Conservation (phyloP, 2,888 invertebrate species). For the Drosophila cognata region DNA sequence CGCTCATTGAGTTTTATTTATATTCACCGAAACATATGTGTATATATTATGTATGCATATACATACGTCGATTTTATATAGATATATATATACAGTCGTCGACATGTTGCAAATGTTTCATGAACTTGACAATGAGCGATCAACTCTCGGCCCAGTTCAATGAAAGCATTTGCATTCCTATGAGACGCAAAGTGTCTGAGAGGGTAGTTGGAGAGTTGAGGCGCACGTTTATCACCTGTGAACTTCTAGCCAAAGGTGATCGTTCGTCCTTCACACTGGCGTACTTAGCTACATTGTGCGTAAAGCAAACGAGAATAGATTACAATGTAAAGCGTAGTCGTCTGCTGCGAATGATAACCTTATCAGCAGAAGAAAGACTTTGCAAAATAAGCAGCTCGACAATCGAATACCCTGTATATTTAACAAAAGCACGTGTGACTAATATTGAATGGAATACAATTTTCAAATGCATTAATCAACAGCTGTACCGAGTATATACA, state of each 20-base stretch:
- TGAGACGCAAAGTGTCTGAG: not conserved
- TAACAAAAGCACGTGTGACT: not conserved
- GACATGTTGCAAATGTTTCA: slow-evolving; percentile 37
- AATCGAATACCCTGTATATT: slow-evolving; percentile 18
- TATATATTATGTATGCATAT: slow-evolving; percentile 18
- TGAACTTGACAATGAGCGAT: slow-evolving; percentile 58
- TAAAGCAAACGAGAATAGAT: not conserved
- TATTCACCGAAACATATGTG: slow-evolving; percentile 25
- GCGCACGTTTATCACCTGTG: slow-evolving; percentile 24
- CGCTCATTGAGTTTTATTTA: slow-evolving; percentile 71
- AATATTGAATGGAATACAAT: not conserved
- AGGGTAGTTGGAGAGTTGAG: not conserved
- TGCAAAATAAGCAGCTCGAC: slow-evolving; percentile 4
- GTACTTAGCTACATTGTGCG: not conserved
- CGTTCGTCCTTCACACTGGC: slow-evolving; percentile 35
- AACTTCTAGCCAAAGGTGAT: slow-evolving; percentile 20
- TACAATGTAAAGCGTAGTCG: slow-evolving; percentile 9
- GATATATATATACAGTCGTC: slow-evolving; percentile 2
- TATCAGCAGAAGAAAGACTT: slow-evolving; percentile 29
- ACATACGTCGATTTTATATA: slow-evolving; percentile 10
- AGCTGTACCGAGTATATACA: not conserved
- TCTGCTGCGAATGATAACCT: slow-evolving; percentile 26
- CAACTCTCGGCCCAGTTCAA: slow-evolving; percentile 15
- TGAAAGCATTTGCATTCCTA: not conserved
- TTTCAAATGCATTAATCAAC: not conserved